phyloP scores from a whole-genome alignment of 2,113 vertebrate species.

The Scopus umbretta region DNA sequence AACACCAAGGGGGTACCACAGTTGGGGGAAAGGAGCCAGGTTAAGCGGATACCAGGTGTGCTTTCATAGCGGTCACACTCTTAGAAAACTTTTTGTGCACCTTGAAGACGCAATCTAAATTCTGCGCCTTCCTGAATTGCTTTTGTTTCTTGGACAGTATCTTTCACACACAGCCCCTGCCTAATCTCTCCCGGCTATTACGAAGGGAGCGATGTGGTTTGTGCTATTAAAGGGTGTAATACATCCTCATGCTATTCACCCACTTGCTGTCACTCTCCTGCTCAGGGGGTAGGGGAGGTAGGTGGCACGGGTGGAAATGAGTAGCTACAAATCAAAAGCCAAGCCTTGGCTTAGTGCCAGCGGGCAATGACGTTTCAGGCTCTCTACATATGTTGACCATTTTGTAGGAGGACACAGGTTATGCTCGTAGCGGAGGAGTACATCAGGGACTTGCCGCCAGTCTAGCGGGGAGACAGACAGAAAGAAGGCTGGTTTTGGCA shows the following conservation, averaged over 20 bases:
- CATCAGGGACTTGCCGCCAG: not conserved
- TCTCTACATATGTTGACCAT: not conserved
- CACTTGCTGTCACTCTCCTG: not conserved
- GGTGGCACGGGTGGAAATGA: not conserved
- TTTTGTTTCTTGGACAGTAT: not conserved
- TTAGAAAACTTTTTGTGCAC: not conserved
- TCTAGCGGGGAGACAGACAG: not conserved
- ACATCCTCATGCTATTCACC: not conserved
- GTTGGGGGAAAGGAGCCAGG: not conserved
- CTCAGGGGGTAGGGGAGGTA: not conserved
- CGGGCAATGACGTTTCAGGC: not conserved
- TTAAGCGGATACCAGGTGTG: not conserved
- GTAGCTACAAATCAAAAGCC: not conserved
- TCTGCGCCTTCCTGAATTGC: not conserved
- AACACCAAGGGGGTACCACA: no score
- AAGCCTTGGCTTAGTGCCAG: not conserved
- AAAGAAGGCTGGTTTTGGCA: not conserved
- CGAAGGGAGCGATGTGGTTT: not conserved
- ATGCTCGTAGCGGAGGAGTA: rapidly evolving
- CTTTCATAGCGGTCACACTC: not conserved
- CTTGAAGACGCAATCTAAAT: not conserved
- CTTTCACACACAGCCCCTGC: not conserved
- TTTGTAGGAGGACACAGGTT: not conserved
- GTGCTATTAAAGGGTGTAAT: not conserved
- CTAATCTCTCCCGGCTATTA: not conserved